These are phyloP conservation scores for Oreochromis tanganicae DNA, from an alignment of 2,113 vertebrate genomes.

Conservation along the genomic window DNA sequence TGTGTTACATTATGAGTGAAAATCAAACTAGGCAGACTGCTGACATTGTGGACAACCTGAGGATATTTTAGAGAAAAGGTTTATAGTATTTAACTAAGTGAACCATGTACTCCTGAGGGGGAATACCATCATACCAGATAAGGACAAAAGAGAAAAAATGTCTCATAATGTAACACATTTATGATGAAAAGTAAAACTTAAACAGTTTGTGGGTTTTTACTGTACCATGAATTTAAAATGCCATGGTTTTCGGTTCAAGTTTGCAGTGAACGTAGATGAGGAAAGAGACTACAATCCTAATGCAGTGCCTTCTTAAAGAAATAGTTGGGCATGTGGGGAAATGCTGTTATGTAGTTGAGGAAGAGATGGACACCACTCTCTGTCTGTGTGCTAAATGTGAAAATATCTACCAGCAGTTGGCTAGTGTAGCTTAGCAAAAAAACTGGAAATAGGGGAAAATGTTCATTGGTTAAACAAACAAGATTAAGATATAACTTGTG, in stretches of 20 bases:
- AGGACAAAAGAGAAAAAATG: background rate
- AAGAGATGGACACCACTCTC: background rate
- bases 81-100: background rate
- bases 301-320: conserved; percentile 26
- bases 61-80: background rate
- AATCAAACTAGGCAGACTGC: background rate
- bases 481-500: background rate
- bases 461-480: background rate
- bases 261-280: conserved; percentile 30
- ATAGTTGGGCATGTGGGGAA: background rate
- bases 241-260: background rate
- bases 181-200: conserved; percentile 16
- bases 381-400: background rate
- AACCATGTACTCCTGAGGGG: background rate
- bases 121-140: background rate
- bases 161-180: conserved; percentile 16
- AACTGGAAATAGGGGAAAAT: background rate
- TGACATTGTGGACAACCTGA: background rate
- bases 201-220: background rate
- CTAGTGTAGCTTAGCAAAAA: background rate
- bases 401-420: background rate
- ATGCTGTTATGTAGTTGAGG: background rate
- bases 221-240: background rate
- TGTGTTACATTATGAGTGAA: background rate
- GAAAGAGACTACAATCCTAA: background rate